Percentiles rank a stretch among this genome's conserved stretches.
Evolutionary conservation across 2,888 invertebrate genomes (phyloP).

Genomic region (Luffia ferchaultella): DNA sequence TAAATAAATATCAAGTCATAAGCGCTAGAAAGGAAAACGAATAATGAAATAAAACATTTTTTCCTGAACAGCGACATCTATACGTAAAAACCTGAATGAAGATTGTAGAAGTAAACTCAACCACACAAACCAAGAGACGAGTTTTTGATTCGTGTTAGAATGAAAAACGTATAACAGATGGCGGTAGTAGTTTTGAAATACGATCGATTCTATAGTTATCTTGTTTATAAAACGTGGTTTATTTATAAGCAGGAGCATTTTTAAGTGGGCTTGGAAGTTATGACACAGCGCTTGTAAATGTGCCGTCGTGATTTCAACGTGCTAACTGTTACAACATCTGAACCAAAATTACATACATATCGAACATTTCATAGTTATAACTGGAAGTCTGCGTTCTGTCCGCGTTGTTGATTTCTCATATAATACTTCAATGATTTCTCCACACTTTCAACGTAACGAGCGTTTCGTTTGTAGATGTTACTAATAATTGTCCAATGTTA

Average conservation of each 20-base stretch:
- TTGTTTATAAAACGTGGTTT: constrained; percentile 44
- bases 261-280: constrained; percentile 57
- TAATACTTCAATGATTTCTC: no score
- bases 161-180: neutral
- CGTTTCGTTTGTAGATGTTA: no score
- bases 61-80: neutral
- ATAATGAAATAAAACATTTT: no score
- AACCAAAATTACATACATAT: no score
- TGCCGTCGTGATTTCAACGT: constrained; percentile 13
- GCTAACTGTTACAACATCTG: neutral
- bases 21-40: no score
- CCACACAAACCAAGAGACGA: neutral
- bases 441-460: no score
- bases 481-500: no score
- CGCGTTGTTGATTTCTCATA: no score
- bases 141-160: neutral
- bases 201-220: constrained; percentile 16
- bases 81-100: neutral
- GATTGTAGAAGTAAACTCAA: neutral
- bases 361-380: no score
- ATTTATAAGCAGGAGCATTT: constrained; percentile 54
- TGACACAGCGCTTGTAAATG: constrained; percentile 30
- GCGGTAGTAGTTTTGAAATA: constrained; percentile 1
- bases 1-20: no score
- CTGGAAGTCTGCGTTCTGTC: no score